Conservation (phyloP, 2,797 vertebrate genomes). For the Channa striata region DNA sequence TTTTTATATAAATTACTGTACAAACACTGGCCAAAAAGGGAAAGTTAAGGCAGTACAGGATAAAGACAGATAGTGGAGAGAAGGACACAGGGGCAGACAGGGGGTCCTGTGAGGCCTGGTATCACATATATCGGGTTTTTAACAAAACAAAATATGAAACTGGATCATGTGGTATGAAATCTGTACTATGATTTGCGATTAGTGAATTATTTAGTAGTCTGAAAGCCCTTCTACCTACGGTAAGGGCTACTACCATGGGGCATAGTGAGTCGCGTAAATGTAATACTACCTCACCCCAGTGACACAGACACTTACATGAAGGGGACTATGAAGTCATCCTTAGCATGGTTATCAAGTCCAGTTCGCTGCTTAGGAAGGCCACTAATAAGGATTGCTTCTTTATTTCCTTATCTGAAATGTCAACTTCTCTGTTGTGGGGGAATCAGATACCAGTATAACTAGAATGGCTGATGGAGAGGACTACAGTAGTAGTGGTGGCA, state of each 20-base stretch:
- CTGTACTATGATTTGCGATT: slow-evolving; percentile 70
- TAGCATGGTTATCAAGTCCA: slow-evolving; percentile 7
- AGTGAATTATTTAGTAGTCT: slow-evolving; percentile 83
- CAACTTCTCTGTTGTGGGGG: too few relatives aligned
- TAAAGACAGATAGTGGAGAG: slow-evolving; percentile 26
- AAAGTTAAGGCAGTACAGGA: slow-evolving; percentile 26
- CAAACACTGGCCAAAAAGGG: slow-evolving; percentile 2
- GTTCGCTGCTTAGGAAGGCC: background rate
- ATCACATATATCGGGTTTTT: slow-evolving; percentile 69
- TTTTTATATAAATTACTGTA: too few relatives aligned
- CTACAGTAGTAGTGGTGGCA: too few relatives aligned
- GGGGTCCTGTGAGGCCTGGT: slow-evolving; percentile 57
- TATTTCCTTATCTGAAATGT: too few relatives aligned
- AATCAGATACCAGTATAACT: too few relatives aligned
- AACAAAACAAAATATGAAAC: slow-evolving; percentile 77
- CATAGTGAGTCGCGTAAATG: slow-evolving; percentile 66
- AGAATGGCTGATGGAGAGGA: too few relatives aligned
- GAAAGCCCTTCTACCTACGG: slow-evolving; percentile 72
- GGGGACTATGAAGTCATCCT: slow-evolving; percentile 52
- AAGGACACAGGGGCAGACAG: slow-evolving; percentile 13
- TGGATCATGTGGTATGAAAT: slow-evolving; percentile 68
- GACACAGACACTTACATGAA: slow-evolving; percentile 46
- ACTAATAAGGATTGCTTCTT: too few relatives aligned
- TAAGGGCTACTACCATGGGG: slow-evolving; percentile 67
- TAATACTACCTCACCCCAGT: slow-evolving; percentile 56